These are phyloP conservation scores for Rhagophthalmus giganteus DNA, from an alignment of 2,888 invertebrate species.

Conservation along the genomic window DNA sequence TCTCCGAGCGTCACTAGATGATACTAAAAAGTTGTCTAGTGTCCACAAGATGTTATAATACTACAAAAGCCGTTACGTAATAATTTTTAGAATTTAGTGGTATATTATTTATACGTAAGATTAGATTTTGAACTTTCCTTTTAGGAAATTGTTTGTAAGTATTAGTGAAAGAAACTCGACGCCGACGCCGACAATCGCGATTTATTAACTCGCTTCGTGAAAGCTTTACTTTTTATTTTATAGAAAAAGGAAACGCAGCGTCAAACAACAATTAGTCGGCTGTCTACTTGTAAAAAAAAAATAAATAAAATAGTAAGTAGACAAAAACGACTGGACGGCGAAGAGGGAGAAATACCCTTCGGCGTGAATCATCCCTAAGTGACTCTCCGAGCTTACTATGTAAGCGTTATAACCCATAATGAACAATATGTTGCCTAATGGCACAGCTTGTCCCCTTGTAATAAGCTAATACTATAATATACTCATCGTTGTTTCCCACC, in stretches of 20 bases:
- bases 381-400: constrained; percentile 42
- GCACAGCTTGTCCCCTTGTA: constrained; percentile 42
- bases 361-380: constrained; percentile 45
- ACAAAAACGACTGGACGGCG: too few relatives aligned
- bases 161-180: too few relatives aligned
- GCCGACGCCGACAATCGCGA: too few relatives aligned
- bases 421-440: constrained; percentile 49
- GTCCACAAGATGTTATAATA: constrained; percentile 7
- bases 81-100: constrained; percentile 7
- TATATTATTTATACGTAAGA: constrained; percentile 4
- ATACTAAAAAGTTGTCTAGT: constrained; percentile 16
- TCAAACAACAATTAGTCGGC: too few relatives aligned
- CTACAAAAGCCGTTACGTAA: constrained; percentile 7
- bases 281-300: too few relatives aligned
- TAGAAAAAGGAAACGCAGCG: too few relatives aligned
- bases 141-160: neutral
- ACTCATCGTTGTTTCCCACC: constrained; percentile 5
- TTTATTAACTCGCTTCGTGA: too few relatives aligned
- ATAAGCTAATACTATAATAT: constrained; percentile 34
- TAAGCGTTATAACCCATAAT: constrained; percentile 44
- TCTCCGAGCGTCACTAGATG: constrained; percentile 10
- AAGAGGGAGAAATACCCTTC: constrained; percentile 35
- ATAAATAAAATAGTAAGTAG: too few relatives aligned
- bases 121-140: neutral
- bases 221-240: too few relatives aligned